Percentiles rank a stretch among this genome's conserved stretches.
These are phyloP conservation scores for Saxicola maurus DNA, from an alignment of 2,797 vertebrate genomes.

Conservation along the genomic window DNA sequence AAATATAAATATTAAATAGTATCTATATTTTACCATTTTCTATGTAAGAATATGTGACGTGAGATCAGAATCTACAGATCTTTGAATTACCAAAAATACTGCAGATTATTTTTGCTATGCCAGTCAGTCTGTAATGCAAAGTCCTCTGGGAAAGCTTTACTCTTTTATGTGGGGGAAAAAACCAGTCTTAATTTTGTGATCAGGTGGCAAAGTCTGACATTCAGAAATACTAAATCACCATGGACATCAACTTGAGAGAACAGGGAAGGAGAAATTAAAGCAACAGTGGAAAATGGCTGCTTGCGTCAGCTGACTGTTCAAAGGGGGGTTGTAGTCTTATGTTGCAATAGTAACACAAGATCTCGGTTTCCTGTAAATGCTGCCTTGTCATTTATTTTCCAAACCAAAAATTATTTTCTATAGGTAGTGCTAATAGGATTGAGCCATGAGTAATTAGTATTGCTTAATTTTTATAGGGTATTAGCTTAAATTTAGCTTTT, in stretches of 20 bases:
- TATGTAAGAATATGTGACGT: background rate
- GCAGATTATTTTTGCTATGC: background rate
- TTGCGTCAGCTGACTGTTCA: conserved; percentile 34
- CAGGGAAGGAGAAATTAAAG: background rate
- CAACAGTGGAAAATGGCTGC: conserved; percentile 6
- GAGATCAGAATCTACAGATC: background rate
- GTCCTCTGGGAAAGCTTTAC: background rate
- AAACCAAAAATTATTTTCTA: background rate
- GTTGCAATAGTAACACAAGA: conserved; percentile 26
- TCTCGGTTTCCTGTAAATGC: background rate
- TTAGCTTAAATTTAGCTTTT: background rate
- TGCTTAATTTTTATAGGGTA: background rate
- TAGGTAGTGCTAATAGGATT: background rate
- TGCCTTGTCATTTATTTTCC: background rate
- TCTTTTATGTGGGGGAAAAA: background rate
- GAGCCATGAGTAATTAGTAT: background rate
- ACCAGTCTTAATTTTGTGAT: background rate
- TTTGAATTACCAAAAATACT: background rate
- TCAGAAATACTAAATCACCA: background rate
- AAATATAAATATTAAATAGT: background rate
- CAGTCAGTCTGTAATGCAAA: background rate
- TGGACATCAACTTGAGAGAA: background rate
- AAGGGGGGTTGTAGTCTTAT: background rate
- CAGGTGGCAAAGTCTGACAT: background rate
- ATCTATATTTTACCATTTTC: background rate